Percentiles rank a stretch among this genome's conserved stretches.
phyloP scores from a whole-genome alignment of 2,797 vertebrate species.

The Rachycentron canadum region DNA sequence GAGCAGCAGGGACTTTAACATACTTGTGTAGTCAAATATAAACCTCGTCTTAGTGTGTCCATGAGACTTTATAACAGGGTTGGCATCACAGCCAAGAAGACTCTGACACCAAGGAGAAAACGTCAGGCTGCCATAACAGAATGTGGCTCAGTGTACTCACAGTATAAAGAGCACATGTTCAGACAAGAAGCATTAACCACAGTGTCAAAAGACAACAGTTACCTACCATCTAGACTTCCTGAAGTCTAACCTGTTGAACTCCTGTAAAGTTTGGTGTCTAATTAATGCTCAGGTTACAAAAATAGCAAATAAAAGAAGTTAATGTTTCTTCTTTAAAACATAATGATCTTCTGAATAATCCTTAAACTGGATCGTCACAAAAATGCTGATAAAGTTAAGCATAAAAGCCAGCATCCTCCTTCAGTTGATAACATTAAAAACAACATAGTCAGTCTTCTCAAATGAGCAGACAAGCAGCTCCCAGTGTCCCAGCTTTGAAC shows the following conservation, averaged over 20 bases:
- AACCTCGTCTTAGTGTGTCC: not conserved
- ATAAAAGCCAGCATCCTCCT: slow-evolving; percentile 10
- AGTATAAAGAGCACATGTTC: slow-evolving; percentile 38
- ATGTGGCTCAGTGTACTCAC: not conserved
- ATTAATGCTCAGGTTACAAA: not conserved
- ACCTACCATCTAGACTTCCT: slow-evolving; percentile 67
- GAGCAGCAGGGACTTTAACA: not conserved
- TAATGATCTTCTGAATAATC: not conserved
- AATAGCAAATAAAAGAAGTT: not conserved
- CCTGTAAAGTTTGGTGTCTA: slow-evolving; percentile 12
- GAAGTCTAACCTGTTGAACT: slow-evolving; percentile 27
- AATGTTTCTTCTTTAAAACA: not conserved
- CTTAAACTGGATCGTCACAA: not conserved
- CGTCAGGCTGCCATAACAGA: not conserved
- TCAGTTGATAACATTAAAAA: not conserved
- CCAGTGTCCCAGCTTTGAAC: slow-evolving; percentile 29
- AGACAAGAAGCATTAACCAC: slow-evolving; percentile 29
- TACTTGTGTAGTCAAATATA: not conserved
- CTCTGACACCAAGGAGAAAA: not conserved
- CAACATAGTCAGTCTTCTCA: slow-evolving; percentile 1
- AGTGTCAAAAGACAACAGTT: slow-evolving; percentile 10
- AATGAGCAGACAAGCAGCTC: not conserved
- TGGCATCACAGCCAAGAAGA: not conserved
- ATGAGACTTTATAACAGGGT: not conserved
- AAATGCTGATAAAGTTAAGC: not conserved